These are phyloP conservation scores for Desmodus rotundus DNA, from an alignment of 2,113 vertebrate genomes.

Conservation along the genomic window DNA sequence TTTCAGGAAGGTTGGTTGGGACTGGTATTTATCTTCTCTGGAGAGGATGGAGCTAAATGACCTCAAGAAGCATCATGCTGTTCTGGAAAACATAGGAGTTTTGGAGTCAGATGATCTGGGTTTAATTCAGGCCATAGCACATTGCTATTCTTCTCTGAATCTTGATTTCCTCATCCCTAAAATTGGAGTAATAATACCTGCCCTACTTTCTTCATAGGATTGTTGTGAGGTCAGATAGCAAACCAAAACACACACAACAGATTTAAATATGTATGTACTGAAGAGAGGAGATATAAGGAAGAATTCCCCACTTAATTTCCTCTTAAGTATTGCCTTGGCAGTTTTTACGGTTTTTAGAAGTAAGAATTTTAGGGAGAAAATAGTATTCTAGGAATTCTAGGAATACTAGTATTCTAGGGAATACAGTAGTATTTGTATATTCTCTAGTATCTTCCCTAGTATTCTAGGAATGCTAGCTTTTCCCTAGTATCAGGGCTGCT, in stretches of 20 bases:
- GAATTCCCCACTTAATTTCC: background rate
- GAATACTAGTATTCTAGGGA: no score
- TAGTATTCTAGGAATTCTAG: background rate
- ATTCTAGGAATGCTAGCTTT: background rate
- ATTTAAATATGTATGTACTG: background rate
- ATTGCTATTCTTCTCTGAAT: background rate
- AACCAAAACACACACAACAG: background rate
- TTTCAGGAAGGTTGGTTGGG: background rate
- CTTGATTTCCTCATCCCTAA: slow-evolving; percentile 8
- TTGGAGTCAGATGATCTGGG: background rate
- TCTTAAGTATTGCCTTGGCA: background rate
- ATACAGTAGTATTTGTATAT: no score
- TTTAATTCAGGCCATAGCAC: background rate
- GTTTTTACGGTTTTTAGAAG: slow-evolving; percentile 24
- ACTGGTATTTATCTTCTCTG: background rate
- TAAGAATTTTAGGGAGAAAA: background rate
- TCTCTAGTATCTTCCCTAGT: no score
- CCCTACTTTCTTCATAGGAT: background rate
- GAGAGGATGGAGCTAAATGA: background rate
- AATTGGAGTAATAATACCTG: background rate
- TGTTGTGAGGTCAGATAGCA: background rate
- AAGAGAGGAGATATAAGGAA: background rate
- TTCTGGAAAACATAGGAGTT: background rate
- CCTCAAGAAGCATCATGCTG: background rate
- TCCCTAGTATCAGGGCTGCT: background rate